Percentiles rank a stretch among this genome's conserved stretches.
Conservation (phyloP, 2,113 vertebrate species). For the Chionodraco myersi region DNA sequence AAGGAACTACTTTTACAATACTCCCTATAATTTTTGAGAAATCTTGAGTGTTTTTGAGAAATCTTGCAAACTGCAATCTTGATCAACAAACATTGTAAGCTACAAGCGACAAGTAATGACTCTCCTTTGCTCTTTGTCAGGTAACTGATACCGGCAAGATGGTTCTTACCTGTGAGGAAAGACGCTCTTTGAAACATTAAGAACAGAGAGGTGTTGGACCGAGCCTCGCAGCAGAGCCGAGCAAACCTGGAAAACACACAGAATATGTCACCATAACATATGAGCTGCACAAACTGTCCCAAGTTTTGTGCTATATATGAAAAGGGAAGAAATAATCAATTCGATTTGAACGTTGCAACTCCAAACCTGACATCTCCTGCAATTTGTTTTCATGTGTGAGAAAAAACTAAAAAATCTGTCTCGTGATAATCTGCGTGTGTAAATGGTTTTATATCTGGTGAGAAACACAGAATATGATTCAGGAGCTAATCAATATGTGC, state of each 20-base stretch:
- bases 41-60: background rate
- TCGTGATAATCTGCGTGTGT: background rate
- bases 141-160: background rate
- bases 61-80: background rate
- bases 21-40: background rate
- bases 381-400: background rate
- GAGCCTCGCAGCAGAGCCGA: slow-evolving; percentile 78
- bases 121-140: background rate
- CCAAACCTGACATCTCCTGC: background rate
- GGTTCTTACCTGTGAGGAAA: slow-evolving; percentile 78
- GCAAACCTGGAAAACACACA: slow-evolving; percentile 68
- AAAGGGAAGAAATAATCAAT: background rate
- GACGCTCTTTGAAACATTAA: slow-evolving; percentile 77
- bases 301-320: background rate
- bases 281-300: background rate
- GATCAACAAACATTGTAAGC: background rate
- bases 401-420: background rate
- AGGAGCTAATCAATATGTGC: slow-evolving; percentile 63
- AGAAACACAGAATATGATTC: slow-evolving; percentile 43
- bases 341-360: background rate
- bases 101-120: background rate
- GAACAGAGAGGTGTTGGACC: slow-evolving; percentile 73
- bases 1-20: background rate
- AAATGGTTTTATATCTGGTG: slow-evolving; percentile 13
- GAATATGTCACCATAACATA: background rate